Evolutionary conservation across 2,113 vertebrate genomes (phyloP).

Genomic region (Thunnus maccoyii): DNA sequence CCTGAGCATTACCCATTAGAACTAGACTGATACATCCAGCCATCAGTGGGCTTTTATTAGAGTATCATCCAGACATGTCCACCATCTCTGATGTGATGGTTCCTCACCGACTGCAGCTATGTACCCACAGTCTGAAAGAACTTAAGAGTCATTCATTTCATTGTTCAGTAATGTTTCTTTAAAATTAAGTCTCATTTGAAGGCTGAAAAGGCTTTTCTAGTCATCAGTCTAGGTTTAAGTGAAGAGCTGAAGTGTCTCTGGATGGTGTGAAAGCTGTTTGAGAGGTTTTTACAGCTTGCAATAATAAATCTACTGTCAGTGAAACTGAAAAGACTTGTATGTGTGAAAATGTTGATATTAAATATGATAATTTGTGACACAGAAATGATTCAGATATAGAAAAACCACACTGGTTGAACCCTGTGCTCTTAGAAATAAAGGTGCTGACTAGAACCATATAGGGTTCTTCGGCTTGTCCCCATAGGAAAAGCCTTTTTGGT

Average conservation of each 20-base stretch:
- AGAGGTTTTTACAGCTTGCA: no score
- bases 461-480: no score
- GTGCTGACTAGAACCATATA: no score
- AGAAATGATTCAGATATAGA: no score
- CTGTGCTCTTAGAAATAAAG: no score
- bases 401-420: no score
- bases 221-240: not conserved
- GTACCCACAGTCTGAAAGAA: no score
- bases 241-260: not conserved
- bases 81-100: not conserved
- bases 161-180: not conserved
- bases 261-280: not conserved
- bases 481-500: no score
- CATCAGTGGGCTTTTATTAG: not conserved
- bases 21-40: not conserved
- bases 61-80: not conserved
- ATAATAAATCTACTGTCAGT: no score
- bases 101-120: not conserved
- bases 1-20: conserved; percentile 19
- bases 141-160: not conserved
- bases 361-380: no score
- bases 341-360: no score
- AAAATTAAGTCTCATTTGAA: not conserved
- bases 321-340: no score
- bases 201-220: not conserved